Conservation (phyloP, 2,113 vertebrate species). For the Herpetotheres cachinnans region DNA sequence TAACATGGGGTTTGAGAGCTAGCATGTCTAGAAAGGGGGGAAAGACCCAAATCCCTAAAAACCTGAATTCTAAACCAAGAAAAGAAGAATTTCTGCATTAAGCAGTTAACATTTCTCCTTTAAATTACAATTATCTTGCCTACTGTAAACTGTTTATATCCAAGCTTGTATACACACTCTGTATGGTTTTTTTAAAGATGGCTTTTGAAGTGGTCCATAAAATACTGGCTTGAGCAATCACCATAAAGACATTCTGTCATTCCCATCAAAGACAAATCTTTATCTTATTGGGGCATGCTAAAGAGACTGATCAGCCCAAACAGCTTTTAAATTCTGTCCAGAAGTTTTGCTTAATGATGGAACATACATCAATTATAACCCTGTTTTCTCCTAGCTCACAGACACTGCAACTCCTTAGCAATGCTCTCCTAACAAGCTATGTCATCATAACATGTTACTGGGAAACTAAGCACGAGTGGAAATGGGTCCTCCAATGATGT, state of each 20-base stretch:
- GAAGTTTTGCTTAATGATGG: not conserved
- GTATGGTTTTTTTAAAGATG: not conserved
- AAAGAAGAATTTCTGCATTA: not conserved
- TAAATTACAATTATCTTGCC: not conserved
- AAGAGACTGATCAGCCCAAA: not conserved
- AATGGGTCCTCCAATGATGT: not conserved
- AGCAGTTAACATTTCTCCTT: not conserved
- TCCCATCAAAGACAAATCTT: not conserved
- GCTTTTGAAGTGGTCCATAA: not conserved
- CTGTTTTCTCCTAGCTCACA: not conserved
- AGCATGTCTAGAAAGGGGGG: not conserved
- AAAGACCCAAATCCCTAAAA: not conserved
- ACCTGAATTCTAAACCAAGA: not conserved
- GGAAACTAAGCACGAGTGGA: not conserved
- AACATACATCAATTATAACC: not conserved
- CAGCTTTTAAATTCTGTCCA: not conserved
- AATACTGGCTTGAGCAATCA: not conserved
- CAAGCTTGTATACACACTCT: not conserved
- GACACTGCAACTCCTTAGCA: not conserved
- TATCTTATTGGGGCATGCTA: not conserved
- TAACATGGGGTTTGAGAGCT: not conserved
- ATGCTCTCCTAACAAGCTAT: not conserved
- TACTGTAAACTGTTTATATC: not conserved
- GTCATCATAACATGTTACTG: not conserved
- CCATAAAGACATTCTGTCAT: not conserved